These are phyloP conservation scores for Aix galericulata DNA, from an alignment of 2,113 vertebrate genomes.

Conservation along the genomic window DNA sequence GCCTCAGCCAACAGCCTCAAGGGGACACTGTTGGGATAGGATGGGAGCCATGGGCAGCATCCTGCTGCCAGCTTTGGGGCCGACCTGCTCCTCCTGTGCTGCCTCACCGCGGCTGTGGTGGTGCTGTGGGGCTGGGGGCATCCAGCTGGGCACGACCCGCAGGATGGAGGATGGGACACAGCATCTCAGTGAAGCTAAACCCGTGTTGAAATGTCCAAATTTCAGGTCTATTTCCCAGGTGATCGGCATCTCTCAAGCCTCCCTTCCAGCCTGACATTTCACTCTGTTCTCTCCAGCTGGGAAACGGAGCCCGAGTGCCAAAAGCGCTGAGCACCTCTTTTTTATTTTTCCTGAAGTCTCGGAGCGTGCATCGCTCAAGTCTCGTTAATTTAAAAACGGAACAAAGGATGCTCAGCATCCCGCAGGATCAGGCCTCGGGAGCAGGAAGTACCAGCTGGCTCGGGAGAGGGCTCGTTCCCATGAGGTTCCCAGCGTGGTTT, in stretches of 20 bases:
- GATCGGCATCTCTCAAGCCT: accelerated
- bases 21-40: constrained; percentile 55
- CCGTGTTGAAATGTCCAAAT: accelerated
- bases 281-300: not conserved
- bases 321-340: not conserved
- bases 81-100: accelerated
- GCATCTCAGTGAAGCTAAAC: accelerated
- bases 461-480: not conserved
- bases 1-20: constrained; percentile 36
- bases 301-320: accelerated
- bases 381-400: constrained; percentile 41
- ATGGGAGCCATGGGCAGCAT: not conserved
- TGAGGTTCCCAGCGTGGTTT: constrained; percentile 8
- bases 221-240: not conserved
- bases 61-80: not conserved
- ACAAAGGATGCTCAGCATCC: constrained; percentile 55
- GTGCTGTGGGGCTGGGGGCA: not conserved
- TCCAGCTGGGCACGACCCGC: no score
- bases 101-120: accelerated
- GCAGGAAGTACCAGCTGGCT: constrained; percentile 45
- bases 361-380: not conserved
- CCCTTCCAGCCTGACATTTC: not conserved
- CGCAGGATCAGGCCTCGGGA: constrained; percentile 52
- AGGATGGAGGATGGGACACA: not conserved
- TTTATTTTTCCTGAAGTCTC: not conserved